These are phyloP conservation scores for Gambelia wislizenii DNA, from an alignment of 2,797 vertebrate genomes.

Conservation along the genomic window DNA sequence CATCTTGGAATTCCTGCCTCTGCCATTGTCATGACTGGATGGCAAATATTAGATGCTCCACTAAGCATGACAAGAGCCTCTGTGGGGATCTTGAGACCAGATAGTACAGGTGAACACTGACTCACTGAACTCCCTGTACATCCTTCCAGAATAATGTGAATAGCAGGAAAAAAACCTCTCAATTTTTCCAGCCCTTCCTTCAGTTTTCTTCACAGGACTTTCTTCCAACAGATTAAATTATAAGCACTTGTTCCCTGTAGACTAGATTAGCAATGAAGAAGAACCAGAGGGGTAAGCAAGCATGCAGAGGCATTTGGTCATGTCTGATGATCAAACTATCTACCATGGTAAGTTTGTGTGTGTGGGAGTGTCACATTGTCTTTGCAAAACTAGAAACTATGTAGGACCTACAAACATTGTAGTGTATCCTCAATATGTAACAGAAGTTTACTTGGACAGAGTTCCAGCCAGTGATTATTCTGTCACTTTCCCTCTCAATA, in stretches of 20 bases:
- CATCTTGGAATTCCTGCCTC: slow-evolving; percentile 58
- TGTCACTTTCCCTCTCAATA: neutral
- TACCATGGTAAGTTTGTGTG: too few relatives aligned
- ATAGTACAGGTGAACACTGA: slow-evolving; percentile 5
- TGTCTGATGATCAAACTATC: neutral
- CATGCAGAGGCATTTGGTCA: neutral
- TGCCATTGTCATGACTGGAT: slow-evolving; percentile 24
- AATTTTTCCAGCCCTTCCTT: slow-evolving; percentile 40
- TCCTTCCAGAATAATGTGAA: slow-evolving; percentile 34
- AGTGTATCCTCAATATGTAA: neutral
- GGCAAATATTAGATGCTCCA: slow-evolving; percentile 67
- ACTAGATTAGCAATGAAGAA: accelerated
- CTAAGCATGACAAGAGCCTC: slow-evolving; percentile 65
- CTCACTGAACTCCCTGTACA: neutral
- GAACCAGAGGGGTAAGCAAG: neutral
- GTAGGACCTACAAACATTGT: neutral
- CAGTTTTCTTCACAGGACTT: slow-evolving; percentile 45
- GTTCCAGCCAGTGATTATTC: neutral
- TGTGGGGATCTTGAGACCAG: slow-evolving; percentile 39
- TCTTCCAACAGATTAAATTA: neutral
- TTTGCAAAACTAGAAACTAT: neutral
- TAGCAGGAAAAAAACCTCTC: slow-evolving; percentile 43
- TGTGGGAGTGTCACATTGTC: neutral
- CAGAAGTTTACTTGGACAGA: too few relatives aligned
- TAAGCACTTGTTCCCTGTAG: neutral